Conservation (phyloP, 2,797 vertebrate genomes). For the Pipistrellus pygmaeus region DNA sequence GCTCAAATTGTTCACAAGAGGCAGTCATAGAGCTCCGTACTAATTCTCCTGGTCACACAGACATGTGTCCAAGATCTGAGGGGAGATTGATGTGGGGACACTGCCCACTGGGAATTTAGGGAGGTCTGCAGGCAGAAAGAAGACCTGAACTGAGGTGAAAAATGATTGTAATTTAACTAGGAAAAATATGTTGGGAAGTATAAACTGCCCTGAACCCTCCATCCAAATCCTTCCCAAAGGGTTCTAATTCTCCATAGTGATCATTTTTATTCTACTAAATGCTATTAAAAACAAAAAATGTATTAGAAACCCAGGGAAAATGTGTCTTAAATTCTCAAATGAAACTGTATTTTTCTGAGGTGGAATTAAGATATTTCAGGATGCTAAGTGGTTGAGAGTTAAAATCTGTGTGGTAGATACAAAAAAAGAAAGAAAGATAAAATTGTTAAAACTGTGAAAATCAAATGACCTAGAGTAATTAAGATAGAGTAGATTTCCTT, state of each 20-base stretch:
- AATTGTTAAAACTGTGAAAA: conserved; percentile 44
- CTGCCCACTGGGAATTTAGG: accelerated
- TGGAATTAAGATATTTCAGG: not conserved
- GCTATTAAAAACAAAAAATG: not conserved
- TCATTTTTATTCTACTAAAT: not conserved
- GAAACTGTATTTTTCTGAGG: conserved; percentile 1
- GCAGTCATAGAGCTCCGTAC: not conserved
- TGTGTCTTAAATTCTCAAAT: not conserved
- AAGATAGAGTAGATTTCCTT: conserved; percentile 13
- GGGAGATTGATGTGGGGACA: not conserved
- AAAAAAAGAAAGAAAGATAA: not conserved
- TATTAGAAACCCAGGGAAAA: not conserved
- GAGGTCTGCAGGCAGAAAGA: not conserved
- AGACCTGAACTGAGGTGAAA: not conserved
- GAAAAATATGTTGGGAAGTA: not conserved
- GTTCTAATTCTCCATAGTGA: not conserved
- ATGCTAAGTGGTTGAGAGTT: not conserved
- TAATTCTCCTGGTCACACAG: not conserved
- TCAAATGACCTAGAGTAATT: not conserved
- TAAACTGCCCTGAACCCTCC: not conserved
- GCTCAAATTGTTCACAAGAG: not conserved
- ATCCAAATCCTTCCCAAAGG: not conserved
- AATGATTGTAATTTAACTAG: not conserved
- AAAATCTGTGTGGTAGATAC: not conserved
- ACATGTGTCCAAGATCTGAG: not conserved